Evolutionary conservation across 2,888 invertebrate species (phyloP).

Genomic region (Urechis unicinctus): DNA sequence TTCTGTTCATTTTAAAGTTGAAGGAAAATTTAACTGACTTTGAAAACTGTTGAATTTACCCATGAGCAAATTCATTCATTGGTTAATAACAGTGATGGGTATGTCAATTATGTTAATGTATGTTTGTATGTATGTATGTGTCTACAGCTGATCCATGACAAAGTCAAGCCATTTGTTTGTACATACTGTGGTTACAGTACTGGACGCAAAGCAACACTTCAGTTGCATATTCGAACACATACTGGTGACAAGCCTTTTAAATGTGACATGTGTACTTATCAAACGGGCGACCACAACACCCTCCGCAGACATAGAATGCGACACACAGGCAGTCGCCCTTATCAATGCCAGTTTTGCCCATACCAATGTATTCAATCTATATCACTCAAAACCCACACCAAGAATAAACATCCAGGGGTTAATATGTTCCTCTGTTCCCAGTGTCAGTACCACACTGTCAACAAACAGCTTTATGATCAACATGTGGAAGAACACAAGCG

Average conservation of each 20-base stretch:
- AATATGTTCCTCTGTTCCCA: conserved; percentile 59
- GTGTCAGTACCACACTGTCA: conserved; percentile 63
- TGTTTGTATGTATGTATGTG: background rate
- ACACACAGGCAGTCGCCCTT: conserved; percentile 69
- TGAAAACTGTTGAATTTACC: no score
- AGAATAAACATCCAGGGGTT: conserved; percentile 67
- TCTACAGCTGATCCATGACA: conserved; percentile 58
- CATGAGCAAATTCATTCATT: no score
- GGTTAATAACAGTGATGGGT: no score
- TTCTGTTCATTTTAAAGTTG: no score
- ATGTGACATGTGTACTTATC: conserved; percentile 68
- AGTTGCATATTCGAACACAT: conserved; percentile 65
- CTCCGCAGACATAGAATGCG: conserved; percentile 71
- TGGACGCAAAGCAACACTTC: conserved; percentile 62
- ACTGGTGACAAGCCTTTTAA: conserved; percentile 72
- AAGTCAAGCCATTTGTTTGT: conserved; percentile 62
- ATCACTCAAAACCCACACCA: conserved; percentile 70
- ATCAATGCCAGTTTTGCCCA: conserved; percentile 72
- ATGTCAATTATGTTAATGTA: no score
- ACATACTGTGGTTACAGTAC: conserved; percentile 64
- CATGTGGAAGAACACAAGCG: conserved; percentile 57
- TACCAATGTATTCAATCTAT: conserved; percentile 72
- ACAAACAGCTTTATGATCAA: conserved; percentile 59
- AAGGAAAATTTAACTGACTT: no score
- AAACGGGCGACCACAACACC: conserved; percentile 74